phyloP scores from a whole-genome alignment of 2,888 invertebrate species.

The Euplexia lucipara region DNA sequence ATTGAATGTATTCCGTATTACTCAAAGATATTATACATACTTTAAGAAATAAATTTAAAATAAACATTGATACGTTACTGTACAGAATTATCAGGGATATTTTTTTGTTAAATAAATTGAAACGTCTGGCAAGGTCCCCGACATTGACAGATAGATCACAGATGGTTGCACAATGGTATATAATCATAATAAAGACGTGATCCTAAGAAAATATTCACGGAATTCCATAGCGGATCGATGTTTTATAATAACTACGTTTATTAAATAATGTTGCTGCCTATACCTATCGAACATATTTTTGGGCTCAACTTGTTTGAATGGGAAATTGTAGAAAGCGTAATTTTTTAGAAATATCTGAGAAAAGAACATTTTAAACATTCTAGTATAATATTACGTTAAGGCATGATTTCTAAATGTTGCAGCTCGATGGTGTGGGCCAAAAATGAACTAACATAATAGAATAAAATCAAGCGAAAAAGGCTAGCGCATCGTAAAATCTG shows the following conservation, averaged over 20 bases:
- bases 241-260: constrained; percentile 37
- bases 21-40: neutral
- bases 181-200: constrained; percentile 72
- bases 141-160: constrained; percentile 84
- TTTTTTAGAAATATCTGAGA: neutral
- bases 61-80: constrained; percentile 25
- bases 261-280: constrained; percentile 21
- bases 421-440: constrained; percentile 11
- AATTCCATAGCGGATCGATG: constrained; percentile 44
- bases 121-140: constrained; percentile 53
- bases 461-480: constrained; percentile 42
- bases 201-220: constrained; percentile 81
- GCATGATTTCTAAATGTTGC: neutral
- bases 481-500: constrained; percentile 49
- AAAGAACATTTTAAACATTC: neutral
- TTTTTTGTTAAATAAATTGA: constrained; percentile 58
- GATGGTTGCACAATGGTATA: constrained; percentile 84
- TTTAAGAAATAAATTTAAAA: constrained; percentile 31
- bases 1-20: neutral
- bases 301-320: constrained; percentile 22
- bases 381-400: neutral
- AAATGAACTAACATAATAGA: constrained; percentile 36
- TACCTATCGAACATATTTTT: constrained; percentile 46
- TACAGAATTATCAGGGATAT: constrained; percentile 43
- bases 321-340: constrained; percentile 3